A percentile compares a stretch with the other conserved stretches of the same genome.
Conservation (phyloP, 2,113 vertebrate genomes). For the Theropithecus gelada region DNA sequence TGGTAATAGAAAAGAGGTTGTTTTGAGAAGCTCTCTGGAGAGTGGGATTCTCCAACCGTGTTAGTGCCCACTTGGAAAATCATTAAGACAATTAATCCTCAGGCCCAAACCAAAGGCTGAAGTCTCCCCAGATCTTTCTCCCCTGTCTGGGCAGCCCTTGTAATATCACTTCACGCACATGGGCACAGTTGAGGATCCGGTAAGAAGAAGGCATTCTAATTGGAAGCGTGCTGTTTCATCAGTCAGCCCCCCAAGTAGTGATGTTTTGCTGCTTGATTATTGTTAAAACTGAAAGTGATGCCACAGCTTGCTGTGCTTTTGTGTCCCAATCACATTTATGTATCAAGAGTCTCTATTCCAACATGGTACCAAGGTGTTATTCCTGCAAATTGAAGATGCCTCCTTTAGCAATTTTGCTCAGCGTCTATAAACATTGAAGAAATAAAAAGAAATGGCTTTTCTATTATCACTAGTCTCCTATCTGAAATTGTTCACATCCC, state of each 20-base stretch:
- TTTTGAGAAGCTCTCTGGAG: conserved; percentile 35
- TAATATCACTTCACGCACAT: background rate
- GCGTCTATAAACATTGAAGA: background rate
- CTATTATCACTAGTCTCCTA: background rate
- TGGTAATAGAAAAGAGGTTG: background rate
- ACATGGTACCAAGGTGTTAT: background rate
- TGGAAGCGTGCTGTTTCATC: background rate
- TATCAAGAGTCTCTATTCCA: conserved; percentile 41
- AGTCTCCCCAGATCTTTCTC: background rate
- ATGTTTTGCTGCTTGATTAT: background rate
- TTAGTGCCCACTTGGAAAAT: background rate
- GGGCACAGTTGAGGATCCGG: accelerated
- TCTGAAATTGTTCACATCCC: background rate
- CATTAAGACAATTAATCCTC: conserved; percentile 3
- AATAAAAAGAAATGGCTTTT: conserved; percentile 40
- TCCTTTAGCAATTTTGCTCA: background rate
- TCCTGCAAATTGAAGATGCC: conserved; percentile 21
- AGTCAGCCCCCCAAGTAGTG: background rate
- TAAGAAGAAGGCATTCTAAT: background rate
- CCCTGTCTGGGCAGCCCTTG: background rate
- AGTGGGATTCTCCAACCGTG: background rate
- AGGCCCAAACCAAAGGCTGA: conserved; percentile 2
- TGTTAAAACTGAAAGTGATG: background rate
- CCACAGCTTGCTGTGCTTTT: background rate
- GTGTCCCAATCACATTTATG: background rate